Evolutionary conservation across 2,888 invertebrate genomes (phyloP), one percentile per base, ranked within the genome.

Genomic region (Apamea sordens): DNA sequence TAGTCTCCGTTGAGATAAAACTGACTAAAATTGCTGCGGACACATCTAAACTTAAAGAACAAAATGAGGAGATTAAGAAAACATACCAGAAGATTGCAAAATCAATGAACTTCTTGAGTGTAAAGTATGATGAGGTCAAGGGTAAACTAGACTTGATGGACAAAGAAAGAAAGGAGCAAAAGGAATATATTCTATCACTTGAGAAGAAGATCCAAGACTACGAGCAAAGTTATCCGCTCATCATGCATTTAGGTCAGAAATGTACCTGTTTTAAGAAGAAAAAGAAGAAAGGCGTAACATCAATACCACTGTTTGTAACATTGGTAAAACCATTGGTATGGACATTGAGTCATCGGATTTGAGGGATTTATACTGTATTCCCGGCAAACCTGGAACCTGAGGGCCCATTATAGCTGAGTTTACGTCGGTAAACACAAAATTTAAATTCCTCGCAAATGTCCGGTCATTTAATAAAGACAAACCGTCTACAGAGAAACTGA

Each of bases 41-140:
- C n/a, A 59, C 13, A 6, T n/a, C n/a, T 28, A n/a, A 59, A 28
- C 5, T 56, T 59, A n/a, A 59, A n/a, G n/a, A 59, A n/a, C 59
- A n/a, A 59, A 59, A 59, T 13, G 56, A 56, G 2, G 56, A 56
- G 10, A 56, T 24, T 24, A n/a, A 13, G 59, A 59, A 59, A 59
- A n/a, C n/a, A n/a, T 59, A n/a, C n/a, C 59, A 59, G 59, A n/a
- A 36, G 68, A 68, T 28, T 44, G 28, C 28, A 68, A 68, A 68
- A 47, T 50, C n/a, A 28, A 68, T 50, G 28, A 67, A 67, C 1
- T 44, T 41, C 36, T 64, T n/a, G 15, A 44, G n/a, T n/a, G 15
- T 8, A 44, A 67, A 67, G 67, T 67, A 67, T 44, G 67, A 65
- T 24, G 36, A 24, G 11, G 36, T 65, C 7, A 65, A 65, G 36